These are phyloP conservation scores for Pomatostomus ruficeps DNA, from an alignment of 2,113 vertebrate genomes.

Conservation along the genomic window DNA sequence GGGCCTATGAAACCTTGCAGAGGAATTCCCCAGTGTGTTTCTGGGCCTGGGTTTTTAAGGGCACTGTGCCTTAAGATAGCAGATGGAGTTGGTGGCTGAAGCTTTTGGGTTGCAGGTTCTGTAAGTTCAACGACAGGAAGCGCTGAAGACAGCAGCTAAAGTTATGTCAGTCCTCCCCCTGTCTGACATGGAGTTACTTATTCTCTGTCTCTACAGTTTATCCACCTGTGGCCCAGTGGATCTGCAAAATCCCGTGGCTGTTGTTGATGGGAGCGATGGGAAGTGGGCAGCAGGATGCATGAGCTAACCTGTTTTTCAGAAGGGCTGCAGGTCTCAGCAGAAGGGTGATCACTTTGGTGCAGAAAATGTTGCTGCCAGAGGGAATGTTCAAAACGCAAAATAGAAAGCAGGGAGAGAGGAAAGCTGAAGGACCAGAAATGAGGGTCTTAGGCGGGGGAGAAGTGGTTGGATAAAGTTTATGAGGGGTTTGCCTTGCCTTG, in stretches of 20 bases:
- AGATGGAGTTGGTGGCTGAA: background rate
- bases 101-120: background rate
- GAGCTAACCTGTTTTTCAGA: background rate
- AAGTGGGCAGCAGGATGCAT: background rate
- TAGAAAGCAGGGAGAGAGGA: background rate
- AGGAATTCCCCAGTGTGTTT: background rate
- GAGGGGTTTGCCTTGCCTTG: background rate
- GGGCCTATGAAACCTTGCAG: background rate
- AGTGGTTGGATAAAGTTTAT: background rate
- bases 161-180: background rate
- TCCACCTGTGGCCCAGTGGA: background rate
- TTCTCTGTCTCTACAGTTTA: background rate
- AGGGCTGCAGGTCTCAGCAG: background rate
- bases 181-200: background rate
- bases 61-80: background rate
- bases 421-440: background rate
- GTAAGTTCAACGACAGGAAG: background rate
- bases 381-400: background rate
- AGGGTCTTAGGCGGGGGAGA: background rate
- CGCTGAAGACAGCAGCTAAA: background rate
- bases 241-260: background rate
- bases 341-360: background rate
- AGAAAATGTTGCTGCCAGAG: background rate
- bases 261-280: background rate
- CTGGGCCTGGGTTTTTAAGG: background rate